A percentile compares a stretch with the other conserved stretches of the same genome.
Conservation (phyloP, 2,888 invertebrate genomes). For the Heliothis peltigera region DNA sequence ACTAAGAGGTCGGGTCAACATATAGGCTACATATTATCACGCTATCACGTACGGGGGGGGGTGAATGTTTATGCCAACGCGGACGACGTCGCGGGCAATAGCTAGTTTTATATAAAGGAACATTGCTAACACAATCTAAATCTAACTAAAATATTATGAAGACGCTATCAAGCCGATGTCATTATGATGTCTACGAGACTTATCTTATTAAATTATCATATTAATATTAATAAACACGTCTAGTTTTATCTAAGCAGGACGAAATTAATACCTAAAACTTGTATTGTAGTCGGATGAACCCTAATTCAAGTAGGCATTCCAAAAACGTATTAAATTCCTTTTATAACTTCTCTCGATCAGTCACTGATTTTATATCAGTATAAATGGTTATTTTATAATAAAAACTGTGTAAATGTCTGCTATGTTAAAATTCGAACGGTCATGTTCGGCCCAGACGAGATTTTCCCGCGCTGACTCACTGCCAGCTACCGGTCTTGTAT, state of each 20-base stretch:
- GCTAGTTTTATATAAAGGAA: too few relatives aligned
- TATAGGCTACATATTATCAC: too few relatives aligned
- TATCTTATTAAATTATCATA: background rate
- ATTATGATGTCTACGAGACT: background rate
- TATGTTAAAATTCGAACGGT: conserved; percentile 26
- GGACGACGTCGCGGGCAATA: too few relatives aligned
- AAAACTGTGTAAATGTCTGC: conserved; percentile 22
- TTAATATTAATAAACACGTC: background rate
- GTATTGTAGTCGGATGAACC: background rate
- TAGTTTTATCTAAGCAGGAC: background rate
- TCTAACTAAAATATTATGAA: background rate
- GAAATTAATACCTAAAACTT: background rate
- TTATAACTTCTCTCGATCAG: conserved; percentile 28
- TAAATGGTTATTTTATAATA: conserved; percentile 30
- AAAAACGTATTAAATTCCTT: background rate
- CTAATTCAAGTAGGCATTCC: conserved; percentile 1
- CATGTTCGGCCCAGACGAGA: conserved; percentile 59
- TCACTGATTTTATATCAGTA: conserved; percentile 26
- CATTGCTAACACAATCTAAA: conserved; percentile 5
- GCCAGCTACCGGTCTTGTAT: conserved; percentile 56
- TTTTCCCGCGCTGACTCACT: conserved; percentile 70
- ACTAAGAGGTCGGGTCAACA: too few relatives aligned
- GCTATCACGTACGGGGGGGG: too few relatives aligned
- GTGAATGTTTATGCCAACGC: too few relatives aligned
- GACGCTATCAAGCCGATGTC: background rate